Base-by-base conservation (phyloP, 2,888 invertebrate genomes). In the Melieria omissa region DNA sequence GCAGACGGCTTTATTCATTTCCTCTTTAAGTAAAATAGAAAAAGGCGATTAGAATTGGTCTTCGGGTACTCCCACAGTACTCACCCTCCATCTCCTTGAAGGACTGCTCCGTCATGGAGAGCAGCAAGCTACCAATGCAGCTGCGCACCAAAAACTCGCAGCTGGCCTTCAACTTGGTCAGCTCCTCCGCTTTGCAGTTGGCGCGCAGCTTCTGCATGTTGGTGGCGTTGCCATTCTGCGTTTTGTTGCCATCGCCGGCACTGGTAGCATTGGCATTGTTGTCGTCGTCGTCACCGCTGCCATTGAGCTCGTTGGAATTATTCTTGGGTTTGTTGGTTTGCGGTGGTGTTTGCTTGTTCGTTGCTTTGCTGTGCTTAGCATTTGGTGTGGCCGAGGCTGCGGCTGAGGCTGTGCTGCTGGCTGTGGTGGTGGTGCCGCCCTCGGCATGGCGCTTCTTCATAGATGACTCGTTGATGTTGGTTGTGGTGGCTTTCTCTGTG, bases 71-170 rank as follows among this genome's bases (percentile, higher is more conserved):
- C n/a, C n/a, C 46, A 16, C 4, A 5, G 12, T n/a, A 66, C 75
- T 58, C 86, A 95, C 95, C 94, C 91, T 95, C 95, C 82, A 95
- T 91, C 87, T 95, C 94, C 81, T 92, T 93, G 86, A 95, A 95
- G 84, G 95, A 93, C 84, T 94, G 93, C 77, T 93, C 90, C 12
- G 94, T 93, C 76, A 95, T 89, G 85, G 94, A 93, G 69, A 95
- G 89, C 70, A 96, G 87, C 74, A 95, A 88, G 68, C 94, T 93
- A 49, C 93, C 93, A 80, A 95, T 94, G 85, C 95, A 95, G 80
- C 94, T 93, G 78, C 95, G 90, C 12, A 95, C 92, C 72, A 95
- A 89, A 76, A 91, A 87, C 85, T 93, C 93, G 84, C 93, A 93
- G 77, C 92, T 91, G 64, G 89, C 86, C 88, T 89, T 94, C 71